phyloP scores from a whole-genome alignment of 2,888 invertebrate species.

The Nycteola revayana region DNA sequence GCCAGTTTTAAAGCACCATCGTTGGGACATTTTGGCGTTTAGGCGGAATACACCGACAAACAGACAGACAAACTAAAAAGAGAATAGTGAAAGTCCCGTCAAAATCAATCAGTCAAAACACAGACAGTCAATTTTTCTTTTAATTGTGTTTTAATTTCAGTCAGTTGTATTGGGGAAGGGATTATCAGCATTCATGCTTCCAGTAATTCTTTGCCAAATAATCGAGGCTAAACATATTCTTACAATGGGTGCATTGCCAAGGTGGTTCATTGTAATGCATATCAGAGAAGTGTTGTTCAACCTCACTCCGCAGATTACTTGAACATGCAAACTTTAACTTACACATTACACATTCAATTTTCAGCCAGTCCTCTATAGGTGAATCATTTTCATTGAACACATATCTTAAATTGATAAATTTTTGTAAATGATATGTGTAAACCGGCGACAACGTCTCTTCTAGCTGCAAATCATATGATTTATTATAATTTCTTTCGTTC shows the following conservation, averaged over 20 bases:
- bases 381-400: too few relatives aligned
- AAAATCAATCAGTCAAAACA: too few relatives aligned
- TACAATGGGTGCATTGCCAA: constrained; percentile 49
- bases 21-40: too few relatives aligned
- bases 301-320: constrained; percentile 1
- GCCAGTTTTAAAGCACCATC: too few relatives aligned
- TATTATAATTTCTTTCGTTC: constrained; percentile 7
- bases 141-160: too few relatives aligned
- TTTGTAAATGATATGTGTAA: constrained; percentile 24
- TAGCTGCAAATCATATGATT: constrained; percentile 47
- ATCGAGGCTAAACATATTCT: constrained; percentile 27
- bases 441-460: constrained; percentile 47
- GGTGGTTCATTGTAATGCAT: constrained; percentile 43
- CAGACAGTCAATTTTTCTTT: too few relatives aligned
- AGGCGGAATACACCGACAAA: too few relatives aligned
- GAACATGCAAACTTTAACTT: constrained; percentile 25
- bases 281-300: constrained; percentile 43
- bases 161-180: too few relatives aligned
- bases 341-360: constrained; percentile 46
- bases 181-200: constrained; percentile 41
- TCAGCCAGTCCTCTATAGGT: constrained; percentile 29
- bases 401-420: too few relatives aligned
- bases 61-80: too few relatives aligned
- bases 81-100: too few relatives aligned
- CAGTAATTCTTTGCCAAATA: constrained; percentile 37